phyloP scores from a whole-genome alignment of 2,888 invertebrate genomes.

The Lycaena phlaeas region DNA sequence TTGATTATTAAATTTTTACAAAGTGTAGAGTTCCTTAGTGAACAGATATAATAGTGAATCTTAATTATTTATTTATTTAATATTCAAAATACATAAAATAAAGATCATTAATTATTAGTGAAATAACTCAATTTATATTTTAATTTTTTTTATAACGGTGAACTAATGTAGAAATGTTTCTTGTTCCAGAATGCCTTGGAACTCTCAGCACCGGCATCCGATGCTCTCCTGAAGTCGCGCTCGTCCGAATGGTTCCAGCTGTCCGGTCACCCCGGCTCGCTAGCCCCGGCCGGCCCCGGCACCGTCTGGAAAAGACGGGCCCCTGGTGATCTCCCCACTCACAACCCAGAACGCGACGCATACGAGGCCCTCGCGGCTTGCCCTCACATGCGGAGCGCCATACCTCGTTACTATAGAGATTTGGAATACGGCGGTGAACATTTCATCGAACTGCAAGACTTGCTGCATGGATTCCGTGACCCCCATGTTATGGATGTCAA shows the following conservation, averaged over 20 bases:
- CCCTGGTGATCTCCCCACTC: constrained; percentile 77
- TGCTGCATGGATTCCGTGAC: constrained; percentile 90
- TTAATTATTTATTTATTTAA: too few species aligned
- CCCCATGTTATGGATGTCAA: constrained; percentile 98
- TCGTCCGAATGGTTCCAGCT: constrained; percentile 89
- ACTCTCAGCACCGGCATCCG: constrained; percentile 91
- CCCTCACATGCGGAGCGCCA: constrained; percentile 78
- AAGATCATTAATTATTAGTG: too few species aligned
- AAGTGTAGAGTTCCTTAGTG: too few species aligned
- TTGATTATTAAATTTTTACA: too few species aligned
- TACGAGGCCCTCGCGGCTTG: constrained; percentile 88
- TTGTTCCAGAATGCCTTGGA: constrained; percentile 90
- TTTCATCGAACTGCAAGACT: constrained; percentile 96
- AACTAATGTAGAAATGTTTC: neutral
- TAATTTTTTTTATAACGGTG: too few species aligned
- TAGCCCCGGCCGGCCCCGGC: constrained; percentile 93
- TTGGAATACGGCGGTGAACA: constrained; percentile 83
- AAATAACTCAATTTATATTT: too few species aligned
- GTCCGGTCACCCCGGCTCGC: constrained; percentile 92
- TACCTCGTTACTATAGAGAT: constrained; percentile 89
- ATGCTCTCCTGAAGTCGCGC: constrained; percentile 83
- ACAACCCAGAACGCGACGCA: constrained; percentile 82
- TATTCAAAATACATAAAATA: too few species aligned
- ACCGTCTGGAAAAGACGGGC: constrained; percentile 94
- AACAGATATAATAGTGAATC: too few species aligned